Evolutionary conservation across 1,140 invertebrate species (phyloP).

Genomic region (Tetramorium parvispinum): DNA sequence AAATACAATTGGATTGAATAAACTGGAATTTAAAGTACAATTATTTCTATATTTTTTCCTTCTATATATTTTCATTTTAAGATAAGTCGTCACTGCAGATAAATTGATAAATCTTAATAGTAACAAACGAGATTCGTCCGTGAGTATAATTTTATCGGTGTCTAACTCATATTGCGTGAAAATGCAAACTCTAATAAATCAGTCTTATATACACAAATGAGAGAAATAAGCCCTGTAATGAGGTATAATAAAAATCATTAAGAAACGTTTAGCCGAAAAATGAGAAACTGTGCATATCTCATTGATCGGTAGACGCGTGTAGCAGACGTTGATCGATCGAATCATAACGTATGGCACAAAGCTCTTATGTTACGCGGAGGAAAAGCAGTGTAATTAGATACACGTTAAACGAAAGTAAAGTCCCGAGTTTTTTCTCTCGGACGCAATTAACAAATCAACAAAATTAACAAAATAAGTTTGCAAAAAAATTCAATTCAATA

Average conservation of each 20-base stretch:
- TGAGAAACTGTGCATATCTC: background rate
- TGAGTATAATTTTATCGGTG: slow-evolving; percentile 60
- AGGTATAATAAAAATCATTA: background rate
- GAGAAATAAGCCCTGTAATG: slow-evolving; percentile 4
- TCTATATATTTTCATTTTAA: background rate
- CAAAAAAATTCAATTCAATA: background rate
- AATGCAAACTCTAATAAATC: slow-evolving; percentile 62
- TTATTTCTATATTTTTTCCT: slow-evolving; percentile 42
- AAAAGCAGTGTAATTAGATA: slow-evolving; percentile 36
- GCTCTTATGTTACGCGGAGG: slow-evolving; percentile 28
- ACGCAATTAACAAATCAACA: background rate
- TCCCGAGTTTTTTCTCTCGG: background rate
- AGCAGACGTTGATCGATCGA: slow-evolving; percentile 10
- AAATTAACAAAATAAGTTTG: background rate
- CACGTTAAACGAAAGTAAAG: background rate
- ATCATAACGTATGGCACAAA: slow-evolving; percentile 46
- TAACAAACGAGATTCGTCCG: slow-evolving; percentile 63
- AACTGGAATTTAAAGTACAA: slow-evolving; percentile 15
- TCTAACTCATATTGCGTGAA: slow-evolving; percentile 39
- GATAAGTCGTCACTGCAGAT: slow-evolving; percentile 6
- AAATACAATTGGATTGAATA: slow-evolving; percentile 2
- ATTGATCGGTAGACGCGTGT: background rate
- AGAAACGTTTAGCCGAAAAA: background rate
- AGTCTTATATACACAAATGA: slow-evolving; percentile 76
- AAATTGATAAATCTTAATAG: slow-evolving; percentile 30